These are phyloP conservation scores for Corythornis cristatus DNA, from an alignment of 2,113 vertebrate species.

Conservation along the genomic window DNA sequence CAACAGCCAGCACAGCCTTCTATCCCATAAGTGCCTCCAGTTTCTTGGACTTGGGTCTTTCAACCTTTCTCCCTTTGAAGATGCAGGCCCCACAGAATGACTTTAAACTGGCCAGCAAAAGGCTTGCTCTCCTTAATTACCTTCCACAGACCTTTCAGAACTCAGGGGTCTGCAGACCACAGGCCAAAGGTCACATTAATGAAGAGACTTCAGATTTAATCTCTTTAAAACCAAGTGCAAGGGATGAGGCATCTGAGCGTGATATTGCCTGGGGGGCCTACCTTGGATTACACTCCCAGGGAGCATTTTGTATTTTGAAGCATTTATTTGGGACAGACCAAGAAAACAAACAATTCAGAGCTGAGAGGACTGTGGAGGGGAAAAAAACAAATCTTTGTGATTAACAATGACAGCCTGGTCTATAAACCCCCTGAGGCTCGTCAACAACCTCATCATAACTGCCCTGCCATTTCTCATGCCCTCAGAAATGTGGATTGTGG, in stretches of 20 bases:
- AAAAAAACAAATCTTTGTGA: neutral
- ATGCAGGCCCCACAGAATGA: accelerated
- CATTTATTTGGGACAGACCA: neutral
- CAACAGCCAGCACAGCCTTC: neutral
- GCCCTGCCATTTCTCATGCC: neutral
- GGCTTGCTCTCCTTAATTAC: neutral
- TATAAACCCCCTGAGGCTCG: neutral
- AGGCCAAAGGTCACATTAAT: neutral
- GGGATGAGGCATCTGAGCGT: neutral
- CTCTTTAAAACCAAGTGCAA: neutral
- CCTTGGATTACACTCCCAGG: neutral
- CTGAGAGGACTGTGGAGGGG: neutral
- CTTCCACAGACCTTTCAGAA: neutral
- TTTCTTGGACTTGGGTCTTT: neutral
- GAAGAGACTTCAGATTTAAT: neutral
- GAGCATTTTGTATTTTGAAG: neutral
- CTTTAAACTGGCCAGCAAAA: neutral
- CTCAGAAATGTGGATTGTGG: neutral
- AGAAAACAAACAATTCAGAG: neutral
- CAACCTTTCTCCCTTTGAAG: neutral
- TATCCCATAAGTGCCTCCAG: neutral
- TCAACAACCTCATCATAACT: neutral
- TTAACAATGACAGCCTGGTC: neutral
- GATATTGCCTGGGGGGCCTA: neutral
- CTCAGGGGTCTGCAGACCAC: neutral